Conservation (phyloP, 2,113 vertebrate genomes). For the Sialia sialis region DNA sequence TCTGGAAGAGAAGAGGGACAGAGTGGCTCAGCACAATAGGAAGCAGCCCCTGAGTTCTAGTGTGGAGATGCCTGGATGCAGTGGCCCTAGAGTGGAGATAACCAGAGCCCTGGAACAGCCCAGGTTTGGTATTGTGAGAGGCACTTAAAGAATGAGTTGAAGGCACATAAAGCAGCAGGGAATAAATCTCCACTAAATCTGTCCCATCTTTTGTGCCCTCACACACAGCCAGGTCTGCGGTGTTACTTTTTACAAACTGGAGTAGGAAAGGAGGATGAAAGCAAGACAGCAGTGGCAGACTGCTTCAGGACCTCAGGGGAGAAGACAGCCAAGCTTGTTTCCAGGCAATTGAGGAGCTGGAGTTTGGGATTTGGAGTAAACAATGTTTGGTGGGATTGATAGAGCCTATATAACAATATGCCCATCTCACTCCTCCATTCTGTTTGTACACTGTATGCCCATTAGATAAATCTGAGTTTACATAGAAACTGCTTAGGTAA, state of each 20-base stretch:
- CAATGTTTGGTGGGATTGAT: not conserved
- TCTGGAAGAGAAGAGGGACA: not conserved
- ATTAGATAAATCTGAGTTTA: not conserved
- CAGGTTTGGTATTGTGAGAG: not conserved
- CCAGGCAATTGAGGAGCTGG: not conserved
- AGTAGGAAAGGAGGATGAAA: not conserved
- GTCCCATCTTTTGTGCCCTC: not conserved
- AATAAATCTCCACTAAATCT: not conserved
- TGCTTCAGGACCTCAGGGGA: not conserved
- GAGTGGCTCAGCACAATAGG: not conserved
- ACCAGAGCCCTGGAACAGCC: not conserved
- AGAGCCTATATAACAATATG: not conserved
- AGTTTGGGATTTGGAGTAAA: not conserved
- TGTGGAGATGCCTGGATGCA: not conserved
- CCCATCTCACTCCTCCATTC: not conserved
- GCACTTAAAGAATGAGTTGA: not conserved
- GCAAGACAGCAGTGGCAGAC: not conserved
- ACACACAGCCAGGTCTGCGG: not conserved
- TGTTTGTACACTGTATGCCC: not conserved
- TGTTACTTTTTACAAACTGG: conserved; percentile 7
- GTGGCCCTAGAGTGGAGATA: fast-evolving
- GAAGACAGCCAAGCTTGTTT: conserved; percentile 9
- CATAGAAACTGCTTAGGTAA: not conserved
- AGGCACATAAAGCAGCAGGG: not conserved
- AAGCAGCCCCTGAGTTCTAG: not conserved